Conservation (phyloP, 2,797 vertebrate species). For the Halcyon chelicuti region DNA sequence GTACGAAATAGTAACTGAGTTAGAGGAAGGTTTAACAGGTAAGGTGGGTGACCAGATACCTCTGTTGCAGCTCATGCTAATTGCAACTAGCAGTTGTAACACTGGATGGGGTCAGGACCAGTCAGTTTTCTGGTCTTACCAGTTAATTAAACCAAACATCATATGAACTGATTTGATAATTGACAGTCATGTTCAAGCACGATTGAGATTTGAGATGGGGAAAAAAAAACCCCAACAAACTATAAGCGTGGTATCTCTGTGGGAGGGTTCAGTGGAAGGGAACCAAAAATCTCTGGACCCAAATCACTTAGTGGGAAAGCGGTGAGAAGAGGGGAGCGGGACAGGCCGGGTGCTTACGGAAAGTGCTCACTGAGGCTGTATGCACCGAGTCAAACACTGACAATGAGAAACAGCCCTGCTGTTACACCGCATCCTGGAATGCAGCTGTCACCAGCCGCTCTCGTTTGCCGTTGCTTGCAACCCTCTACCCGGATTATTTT, state of each 20-base stretch:
- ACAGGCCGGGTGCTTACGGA: rapidly evolving
- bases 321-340: background rate
- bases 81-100: background rate
- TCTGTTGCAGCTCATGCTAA: background rate
- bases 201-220: background rate
- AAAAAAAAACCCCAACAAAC: background rate
- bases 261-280: background rate
- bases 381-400: background rate
- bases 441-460: background rate
- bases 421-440: rapidly evolving
- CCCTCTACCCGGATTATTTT: background rate
- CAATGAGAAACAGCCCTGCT: background rate
- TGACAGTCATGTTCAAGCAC: background rate
- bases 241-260: rapidly evolving
- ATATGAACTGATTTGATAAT: background rate
- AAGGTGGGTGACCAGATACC: background rate
- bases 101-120: background rate
- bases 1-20: background rate
- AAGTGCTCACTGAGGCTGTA: background rate
- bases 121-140: background rate
- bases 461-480: background rate
- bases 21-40: background rate
- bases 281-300: background rate
- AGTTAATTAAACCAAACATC: background rate
- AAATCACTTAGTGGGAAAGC: background rate